Percentiles rank a stretch among this genome's conserved stretches.
Evolutionary conservation across 2,113 vertebrate genomes (phyloP).

Genomic region (Rhinogobius similis): DNA sequence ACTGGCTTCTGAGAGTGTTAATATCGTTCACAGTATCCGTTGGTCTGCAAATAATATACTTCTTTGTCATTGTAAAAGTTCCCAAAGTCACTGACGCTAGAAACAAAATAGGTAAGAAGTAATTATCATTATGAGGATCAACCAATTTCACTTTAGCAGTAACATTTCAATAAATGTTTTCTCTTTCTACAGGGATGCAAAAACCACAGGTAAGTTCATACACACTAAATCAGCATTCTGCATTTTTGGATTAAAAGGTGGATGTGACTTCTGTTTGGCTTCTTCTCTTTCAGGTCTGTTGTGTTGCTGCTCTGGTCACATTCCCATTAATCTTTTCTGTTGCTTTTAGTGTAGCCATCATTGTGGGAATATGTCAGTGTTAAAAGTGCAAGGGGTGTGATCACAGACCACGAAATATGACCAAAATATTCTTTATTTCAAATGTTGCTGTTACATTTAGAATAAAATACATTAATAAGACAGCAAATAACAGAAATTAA

Average conservation of each 20-base stretch:
- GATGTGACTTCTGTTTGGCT: not conserved
- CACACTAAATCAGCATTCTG: not conserved
- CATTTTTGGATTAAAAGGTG: not conserved
- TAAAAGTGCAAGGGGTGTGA: not conserved
- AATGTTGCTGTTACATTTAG: conserved; percentile 20
- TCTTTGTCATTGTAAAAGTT: not conserved
- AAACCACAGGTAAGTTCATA: not conserved
- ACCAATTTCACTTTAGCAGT: not conserved
- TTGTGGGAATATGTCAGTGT: not conserved
- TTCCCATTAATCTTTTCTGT: not conserved
- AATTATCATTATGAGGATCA: not conserved
- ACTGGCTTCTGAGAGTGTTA: conserved; percentile 18
- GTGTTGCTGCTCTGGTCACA: fast-evolving
- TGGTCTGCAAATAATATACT: not conserved
- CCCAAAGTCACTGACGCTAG: not conserved
- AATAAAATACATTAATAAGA: conserved; percentile 8
- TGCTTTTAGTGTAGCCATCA: conserved; percentile 8
- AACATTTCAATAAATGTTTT: not conserved
- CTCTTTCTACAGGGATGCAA: not conserved
- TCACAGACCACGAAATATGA: not conserved
- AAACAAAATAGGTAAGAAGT: conserved; percentile 14
- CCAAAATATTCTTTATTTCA: conserved; percentile 70
- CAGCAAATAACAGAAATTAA: not conserved
- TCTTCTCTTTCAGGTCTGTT: conserved; percentile 25
- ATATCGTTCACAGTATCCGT: conserved; percentile 12